Conservation (phyloP, 1,140 invertebrate genomes). For the Arctopsyche grandis region DNA sequence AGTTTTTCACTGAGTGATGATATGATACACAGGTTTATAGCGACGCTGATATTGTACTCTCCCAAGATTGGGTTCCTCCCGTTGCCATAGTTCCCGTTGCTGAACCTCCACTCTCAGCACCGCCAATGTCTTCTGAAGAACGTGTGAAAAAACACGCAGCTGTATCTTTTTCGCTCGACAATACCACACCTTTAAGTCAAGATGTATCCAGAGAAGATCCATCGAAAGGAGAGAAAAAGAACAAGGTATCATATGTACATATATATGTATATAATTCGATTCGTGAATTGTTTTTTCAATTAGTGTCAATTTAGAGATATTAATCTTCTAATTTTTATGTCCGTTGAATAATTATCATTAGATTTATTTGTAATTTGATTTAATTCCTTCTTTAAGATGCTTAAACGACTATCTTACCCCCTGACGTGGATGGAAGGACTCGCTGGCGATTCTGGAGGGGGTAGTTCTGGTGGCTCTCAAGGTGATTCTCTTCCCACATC, state of each 20-base stretch:
- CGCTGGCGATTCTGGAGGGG: constrained; percentile 72
- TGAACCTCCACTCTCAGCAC: constrained; percentile 64
- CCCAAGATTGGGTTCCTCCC: constrained; percentile 84
- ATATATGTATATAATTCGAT: not conserved
- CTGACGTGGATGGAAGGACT: constrained; percentile 91
- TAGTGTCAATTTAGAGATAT: not conserved
- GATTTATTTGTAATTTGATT: not conserved
- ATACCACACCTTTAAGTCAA: constrained; percentile 58
- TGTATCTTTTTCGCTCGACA: constrained; percentile 64
- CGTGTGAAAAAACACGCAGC: constrained; percentile 60
- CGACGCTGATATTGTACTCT: constrained; percentile 85
- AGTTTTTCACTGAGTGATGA: too few species aligned
- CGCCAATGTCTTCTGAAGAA: constrained; percentile 63
- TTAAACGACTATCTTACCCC: constrained; percentile 91
- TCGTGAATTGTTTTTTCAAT: not conserved
- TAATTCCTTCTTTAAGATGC: constrained; percentile 70
- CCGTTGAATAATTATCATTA: too few species aligned
- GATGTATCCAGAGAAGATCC: constrained; percentile 61
- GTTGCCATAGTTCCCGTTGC: constrained; percentile 77
- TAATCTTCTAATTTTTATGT: not conserved
- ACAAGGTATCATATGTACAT: constrained; percentile 66
- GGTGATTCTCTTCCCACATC: constrained; percentile 70
- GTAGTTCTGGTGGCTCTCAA: constrained; percentile 60
- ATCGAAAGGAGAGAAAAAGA: constrained; percentile 69
- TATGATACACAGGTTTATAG: constrained; percentile 70